Evolutionary conservation across 2,888 invertebrate genomes (phyloP).

Genomic region (Masnerella sp.): DNA sequence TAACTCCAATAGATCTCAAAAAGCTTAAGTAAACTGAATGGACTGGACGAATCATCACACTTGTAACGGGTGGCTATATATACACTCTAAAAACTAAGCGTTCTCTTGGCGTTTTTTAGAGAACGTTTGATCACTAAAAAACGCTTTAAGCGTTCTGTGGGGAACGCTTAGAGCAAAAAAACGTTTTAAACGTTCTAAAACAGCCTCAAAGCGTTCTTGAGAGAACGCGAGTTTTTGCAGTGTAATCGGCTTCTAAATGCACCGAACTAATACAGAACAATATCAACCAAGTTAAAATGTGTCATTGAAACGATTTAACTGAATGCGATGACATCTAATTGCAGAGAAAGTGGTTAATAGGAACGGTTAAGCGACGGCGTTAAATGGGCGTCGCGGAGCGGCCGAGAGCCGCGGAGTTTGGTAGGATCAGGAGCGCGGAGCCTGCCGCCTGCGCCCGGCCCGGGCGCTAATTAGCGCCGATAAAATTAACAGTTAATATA

Average conservation of each 20-base stretch:
- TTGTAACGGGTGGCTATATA: too few relatives aligned
- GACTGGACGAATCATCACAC: too few relatives aligned
- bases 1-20: too few relatives aligned
- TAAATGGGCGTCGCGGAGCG: conserved; percentile 31
- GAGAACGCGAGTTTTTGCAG: conserved; percentile 2
- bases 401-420: conserved; percentile 30
- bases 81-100: too few relatives aligned
- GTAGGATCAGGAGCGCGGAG: conserved; percentile 53
- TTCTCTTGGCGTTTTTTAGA: too few relatives aligned
- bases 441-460: conserved; percentile 45
- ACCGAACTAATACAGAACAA: conserved; percentile 47
- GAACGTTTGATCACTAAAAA: too few relatives aligned
- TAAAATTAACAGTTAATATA: conserved; percentile 77
- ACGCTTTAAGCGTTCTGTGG: too few relatives aligned
- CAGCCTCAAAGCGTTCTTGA: conserved; percentile 3
- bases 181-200: not conserved
- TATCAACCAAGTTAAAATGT: conserved; percentile 49
- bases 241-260: conserved; percentile 41
- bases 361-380: conserved; percentile 20
- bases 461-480: conserved; percentile 73
- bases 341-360: conserved; percentile 52
- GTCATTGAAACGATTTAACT: conserved; percentile 55
- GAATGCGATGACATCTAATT: conserved; percentile 53
- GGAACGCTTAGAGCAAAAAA: too few relatives aligned
- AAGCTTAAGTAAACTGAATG: too few relatives aligned